Evolutionary conservation across 2,888 invertebrate species (phyloP).

Genomic region (Cactoblastis cactorum): DNA sequence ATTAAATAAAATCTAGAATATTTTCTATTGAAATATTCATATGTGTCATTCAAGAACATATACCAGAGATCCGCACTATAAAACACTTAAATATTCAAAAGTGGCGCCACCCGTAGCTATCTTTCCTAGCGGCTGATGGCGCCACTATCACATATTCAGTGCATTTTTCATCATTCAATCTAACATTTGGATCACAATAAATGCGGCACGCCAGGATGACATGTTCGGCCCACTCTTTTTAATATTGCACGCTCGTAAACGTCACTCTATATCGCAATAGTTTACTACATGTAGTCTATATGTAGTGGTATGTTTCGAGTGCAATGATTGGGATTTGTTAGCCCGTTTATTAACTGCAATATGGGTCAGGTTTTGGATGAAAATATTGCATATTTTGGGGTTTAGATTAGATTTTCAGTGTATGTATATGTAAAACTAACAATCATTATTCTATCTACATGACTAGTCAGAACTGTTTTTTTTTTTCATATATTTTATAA

Average conservation of each 20-base stretch:
- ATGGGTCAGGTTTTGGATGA: conserved; percentile 3
- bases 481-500: too few species aligned
- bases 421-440: too few species aligned
- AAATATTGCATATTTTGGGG: background rate
- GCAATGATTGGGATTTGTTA: conserved; percentile 7
- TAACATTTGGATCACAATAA: conserved; percentile 39
- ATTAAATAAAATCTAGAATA: too few species aligned
- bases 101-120: background rate
- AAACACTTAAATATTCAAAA: conserved; percentile 23
- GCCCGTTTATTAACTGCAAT: background rate
- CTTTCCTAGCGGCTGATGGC: conserved; percentile 13
- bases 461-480: too few species aligned
- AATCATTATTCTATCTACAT: too few species aligned
- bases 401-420: too few species aligned
- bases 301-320: conserved; percentile 6
- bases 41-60: conserved; percentile 15
- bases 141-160: conserved; percentile 27
- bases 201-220: conserved; percentile 27
- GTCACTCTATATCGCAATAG: conserved; percentile 3
- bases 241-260: conserved; percentile 14
- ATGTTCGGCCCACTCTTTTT: conserved; percentile 20
- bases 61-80: conserved; percentile 18
- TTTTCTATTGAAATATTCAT: background rate
- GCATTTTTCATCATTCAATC: conserved; percentile 67
- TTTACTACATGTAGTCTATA: background rate